A percentile compares a stretch with the other conserved stretches of the same genome.
These are phyloP conservation scores for Epinephelus fuscoguttatus DNA, from an alignment of 2,113 vertebrate genomes.

Conservation along the genomic window DNA sequence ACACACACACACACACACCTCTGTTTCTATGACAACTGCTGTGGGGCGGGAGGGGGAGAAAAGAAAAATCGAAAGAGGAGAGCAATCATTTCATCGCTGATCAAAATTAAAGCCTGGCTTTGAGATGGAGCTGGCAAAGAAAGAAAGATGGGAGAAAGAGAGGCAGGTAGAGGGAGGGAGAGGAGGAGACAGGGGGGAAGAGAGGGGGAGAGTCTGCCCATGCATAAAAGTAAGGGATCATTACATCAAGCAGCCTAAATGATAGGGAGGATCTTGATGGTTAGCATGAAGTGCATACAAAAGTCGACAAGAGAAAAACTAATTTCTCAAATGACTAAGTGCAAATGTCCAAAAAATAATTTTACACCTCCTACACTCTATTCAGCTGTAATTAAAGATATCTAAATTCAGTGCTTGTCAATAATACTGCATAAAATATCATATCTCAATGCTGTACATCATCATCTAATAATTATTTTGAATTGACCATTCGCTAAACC, in stretches of 20 bases:
- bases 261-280: slow-evolving; percentile 9
- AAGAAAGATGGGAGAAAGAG: slow-evolving; percentile 53
- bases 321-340: neutral
- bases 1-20: slow-evolving; percentile 75
- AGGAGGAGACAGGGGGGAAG: neutral
- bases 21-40: slow-evolving; percentile 90
- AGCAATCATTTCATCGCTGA: slow-evolving; percentile 88
- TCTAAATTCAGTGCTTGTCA: neutral
- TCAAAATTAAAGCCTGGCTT: slow-evolving; percentile 86
- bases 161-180: slow-evolving; percentile 23
- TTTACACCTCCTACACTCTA: neutral
- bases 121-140: slow-evolving; percentile 68
- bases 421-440: neutral
- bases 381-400: neutral
- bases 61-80: slow-evolving; percentile 77
- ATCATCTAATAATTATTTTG: neutral
- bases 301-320: neutral
- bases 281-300: slow-evolving; percentile 17
- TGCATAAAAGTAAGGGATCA: slow-evolving; percentile 63
- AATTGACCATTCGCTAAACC: too few species aligned
- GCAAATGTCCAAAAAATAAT: neutral
- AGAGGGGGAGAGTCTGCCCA: slow-evolving; percentile 16
- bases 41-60: slow-evolving; percentile 67
- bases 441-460: neutral
- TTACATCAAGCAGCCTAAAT: slow-evolving; percentile 55